These are phyloP conservation scores for Chinchilla lanigera DNA, from an alignment of 2,113 vertebrate genomes.

Conservation along the genomic window DNA sequence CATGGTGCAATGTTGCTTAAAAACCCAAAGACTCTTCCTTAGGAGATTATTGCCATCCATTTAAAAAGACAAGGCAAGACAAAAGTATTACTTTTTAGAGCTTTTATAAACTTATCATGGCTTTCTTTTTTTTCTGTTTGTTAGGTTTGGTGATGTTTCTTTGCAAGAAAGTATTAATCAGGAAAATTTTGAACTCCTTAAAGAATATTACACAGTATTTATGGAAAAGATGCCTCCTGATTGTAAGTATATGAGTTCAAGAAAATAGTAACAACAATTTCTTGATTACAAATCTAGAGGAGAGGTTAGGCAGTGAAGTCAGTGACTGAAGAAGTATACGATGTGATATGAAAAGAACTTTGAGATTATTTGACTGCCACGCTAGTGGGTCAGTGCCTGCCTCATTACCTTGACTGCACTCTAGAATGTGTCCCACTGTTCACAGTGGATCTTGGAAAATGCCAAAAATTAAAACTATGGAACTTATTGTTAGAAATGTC, in stretches of 20 bases:
- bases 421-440: not conserved
- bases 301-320: not conserved
- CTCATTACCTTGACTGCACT: not conserved
- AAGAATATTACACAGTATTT: conserved; percentile 95
- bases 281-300: conserved; percentile 37
- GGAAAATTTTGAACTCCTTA: conserved; percentile 95
- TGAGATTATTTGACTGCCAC: conserved; percentile 15
- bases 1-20: not conserved
- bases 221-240: conserved; percentile 94
- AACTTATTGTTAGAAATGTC: conserved; percentile 8
- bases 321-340: not conserved
- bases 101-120: not conserved
- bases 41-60: not conserved
- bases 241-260: conserved; percentile 90
- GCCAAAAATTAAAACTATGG: conserved; percentile 12
- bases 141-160: conserved; percentile 97
- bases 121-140: conserved; percentile 60
- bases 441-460: not conserved
- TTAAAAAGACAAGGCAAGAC: not conserved
- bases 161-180: conserved; percentile 98
- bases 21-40: not conserved
- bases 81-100: not conserved
- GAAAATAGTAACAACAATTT: not conserved
- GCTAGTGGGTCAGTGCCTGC: not conserved
- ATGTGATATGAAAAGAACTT: not conserved